These are phyloP conservation scores for Sebastes hubbsi DNA, from an alignment of 2,797 vertebrate genomes.

Conservation along the genomic window DNA sequence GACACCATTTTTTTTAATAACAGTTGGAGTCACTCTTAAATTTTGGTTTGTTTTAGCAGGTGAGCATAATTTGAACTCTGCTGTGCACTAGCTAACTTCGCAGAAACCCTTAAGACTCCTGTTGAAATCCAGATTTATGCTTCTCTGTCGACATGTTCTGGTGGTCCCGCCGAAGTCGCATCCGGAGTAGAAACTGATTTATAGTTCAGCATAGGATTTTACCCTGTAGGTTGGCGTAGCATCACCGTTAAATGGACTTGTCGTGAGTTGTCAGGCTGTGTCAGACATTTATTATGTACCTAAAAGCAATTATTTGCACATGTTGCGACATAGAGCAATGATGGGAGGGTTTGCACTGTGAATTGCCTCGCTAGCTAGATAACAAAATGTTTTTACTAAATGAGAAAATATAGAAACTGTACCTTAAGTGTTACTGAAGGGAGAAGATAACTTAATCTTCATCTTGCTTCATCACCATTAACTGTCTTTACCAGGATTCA, in stretches of 20 bases:
- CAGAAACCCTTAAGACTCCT: constrained; percentile 5
- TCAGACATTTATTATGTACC: not conserved
- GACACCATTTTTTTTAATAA: not conserved
- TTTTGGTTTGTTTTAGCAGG: constrained; percentile 26
- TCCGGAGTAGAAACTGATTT: constrained; percentile 10
- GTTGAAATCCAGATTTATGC: constrained; percentile 36
- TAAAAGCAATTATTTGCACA: not conserved
- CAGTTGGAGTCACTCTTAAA: not conserved
- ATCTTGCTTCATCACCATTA: not conserved
- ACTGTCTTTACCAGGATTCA: accelerated
- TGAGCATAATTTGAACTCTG: constrained; percentile 3
- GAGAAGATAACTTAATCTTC: not conserved
- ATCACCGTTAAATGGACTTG: not conserved
- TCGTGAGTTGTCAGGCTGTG: not conserved
- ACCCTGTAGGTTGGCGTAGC: not conserved
- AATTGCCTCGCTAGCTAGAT: not conserved
- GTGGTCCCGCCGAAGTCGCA: not conserved
- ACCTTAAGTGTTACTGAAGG: not conserved
- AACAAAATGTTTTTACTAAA: not conserved
- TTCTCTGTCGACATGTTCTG: not conserved
- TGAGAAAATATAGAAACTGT: not conserved
- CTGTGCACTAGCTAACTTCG: not conserved
- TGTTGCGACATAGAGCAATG: not conserved
- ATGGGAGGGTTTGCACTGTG: not conserved
- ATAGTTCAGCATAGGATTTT: not conserved